Base-by-base conservation (phyloP, 2,113 vertebrate genomes). In the Parus major region DNA sequence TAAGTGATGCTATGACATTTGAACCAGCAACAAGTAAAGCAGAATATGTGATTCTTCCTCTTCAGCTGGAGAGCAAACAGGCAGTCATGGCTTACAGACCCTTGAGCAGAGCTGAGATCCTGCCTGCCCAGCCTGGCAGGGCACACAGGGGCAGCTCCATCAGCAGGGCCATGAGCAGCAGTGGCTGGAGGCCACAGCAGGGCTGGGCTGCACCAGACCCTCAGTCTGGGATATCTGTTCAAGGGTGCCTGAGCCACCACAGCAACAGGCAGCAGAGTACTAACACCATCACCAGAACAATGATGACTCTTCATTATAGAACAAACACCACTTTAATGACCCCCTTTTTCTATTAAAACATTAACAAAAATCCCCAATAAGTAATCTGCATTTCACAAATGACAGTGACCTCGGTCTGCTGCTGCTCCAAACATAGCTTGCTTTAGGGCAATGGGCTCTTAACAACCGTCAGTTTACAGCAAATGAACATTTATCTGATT, bases 401-500 rank as follows among this genome's bases (percentile, higher is more conserved):
- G 86, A 60, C 7, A 64, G 82, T 86, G 92, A 96, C 95, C 90
- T 83, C 28, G 10, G 77, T 81, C 86, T 86, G 9, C 86, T 81
- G 85, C 82, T 61, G 68, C 85, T 86, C 70, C 56, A 75, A 73
- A 60, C 86, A 78, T 5, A 71, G 75, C 68, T 96, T 85, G 82
- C 95, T 96, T 82, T 60, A 96, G 93, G 93, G 94, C 93, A 94
- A 88, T 27, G 35, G 85, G 77, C 82, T 95, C 88, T 90, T 94
- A 96, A 95, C 72, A 96, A 75, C 41, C 3, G 0, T 88, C 82
- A 79, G 76, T 94, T 93, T 93, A 88, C 65, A 96, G 82, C 85
- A 95, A 90, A 95, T 50, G 90, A 95, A 90, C 80, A 88, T 86
- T 88, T 88, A 91, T 94, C 86, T 93, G 95, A 75, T 61, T 90